Conservation (phyloP, 2,888 invertebrate species). For the Cristatella mucedo region DNA sequence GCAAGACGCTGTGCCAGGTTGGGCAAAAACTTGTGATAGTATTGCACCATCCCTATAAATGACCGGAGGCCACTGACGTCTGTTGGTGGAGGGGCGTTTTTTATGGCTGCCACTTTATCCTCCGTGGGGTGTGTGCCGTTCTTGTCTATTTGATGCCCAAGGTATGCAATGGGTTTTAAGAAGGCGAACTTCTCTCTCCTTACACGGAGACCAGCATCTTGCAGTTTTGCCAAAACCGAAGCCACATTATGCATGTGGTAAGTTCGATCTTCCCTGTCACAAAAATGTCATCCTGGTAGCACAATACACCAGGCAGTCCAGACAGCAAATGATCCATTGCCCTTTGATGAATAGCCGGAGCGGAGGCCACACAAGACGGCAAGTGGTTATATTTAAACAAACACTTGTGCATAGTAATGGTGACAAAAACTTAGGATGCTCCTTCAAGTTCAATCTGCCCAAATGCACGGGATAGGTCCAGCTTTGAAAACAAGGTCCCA, state of each 20-base stretch:
- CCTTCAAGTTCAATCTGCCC: conserved; percentile 14
- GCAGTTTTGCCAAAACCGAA: conserved; percentile 2
- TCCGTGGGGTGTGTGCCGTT: conserved; percentile 6
- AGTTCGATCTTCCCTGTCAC: conserved; percentile 4
- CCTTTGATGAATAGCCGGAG: conserved; percentile 15
- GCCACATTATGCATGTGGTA: conserved; percentile 5
- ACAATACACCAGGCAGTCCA: conserved; percentile 8
- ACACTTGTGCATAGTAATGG: conserved; percentile 14
- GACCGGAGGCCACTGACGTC: not conserved
- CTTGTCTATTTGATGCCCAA: not conserved
- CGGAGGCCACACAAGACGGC: conserved; percentile 14
- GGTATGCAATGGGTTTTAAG: conserved; percentile 5
- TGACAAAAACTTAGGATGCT: conserved; percentile 10
- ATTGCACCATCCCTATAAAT: not conserved
- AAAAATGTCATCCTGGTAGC: conserved; percentile 13
- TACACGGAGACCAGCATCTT: conserved; percentile 3
- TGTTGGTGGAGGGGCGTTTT: not conserved
- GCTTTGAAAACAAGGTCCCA: conserved; percentile 11
- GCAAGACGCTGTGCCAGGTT: no score
- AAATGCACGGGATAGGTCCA: conserved; percentile 16
- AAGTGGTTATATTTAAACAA: conserved; percentile 15
- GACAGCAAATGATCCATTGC: conserved; percentile 14
- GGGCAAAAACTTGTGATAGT: conserved; percentile 1
- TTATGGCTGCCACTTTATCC: conserved; percentile 11
- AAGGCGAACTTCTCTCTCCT: conserved; percentile 10